A percentile compares a stretch with the other conserved stretches of the same genome.
Evolutionary conservation across 2,888 invertebrate genomes (phyloP).

Genomic region (Pseudolycoriella hygida): DNA sequence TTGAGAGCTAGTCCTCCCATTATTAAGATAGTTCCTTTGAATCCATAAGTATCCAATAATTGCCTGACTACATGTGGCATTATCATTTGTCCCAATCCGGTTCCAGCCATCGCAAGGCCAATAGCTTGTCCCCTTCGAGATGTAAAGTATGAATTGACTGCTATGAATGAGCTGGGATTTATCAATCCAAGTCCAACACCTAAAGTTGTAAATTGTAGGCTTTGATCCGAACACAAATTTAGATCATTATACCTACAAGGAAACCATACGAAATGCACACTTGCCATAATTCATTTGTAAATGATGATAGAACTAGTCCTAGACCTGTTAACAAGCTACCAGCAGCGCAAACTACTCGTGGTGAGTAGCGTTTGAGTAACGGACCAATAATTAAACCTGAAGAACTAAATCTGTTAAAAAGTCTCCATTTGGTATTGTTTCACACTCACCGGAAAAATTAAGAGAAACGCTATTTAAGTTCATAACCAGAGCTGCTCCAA

Average conservation of each 20-base stretch:
- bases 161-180: constrained; percentile 51
- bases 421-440: not conserved
- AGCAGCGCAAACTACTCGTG: constrained; percentile 34
- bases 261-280: constrained; percentile 37
- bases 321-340: constrained; percentile 34
- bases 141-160: constrained; percentile 52
- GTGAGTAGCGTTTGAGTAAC: constrained; percentile 37
- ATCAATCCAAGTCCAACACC: constrained; percentile 49
- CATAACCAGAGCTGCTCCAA: constrained; percentile 47
- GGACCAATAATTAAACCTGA: constrained; percentile 51
- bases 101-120: constrained; percentile 55
- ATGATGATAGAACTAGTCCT: constrained; percentile 35
- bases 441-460: constrained; percentile 33
- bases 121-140: constrained; percentile 51
- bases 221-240: too few relatives aligned
- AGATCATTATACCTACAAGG: constrained; percentile 28
- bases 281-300: constrained; percentile 33
- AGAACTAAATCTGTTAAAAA: constrained; percentile 15
- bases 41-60: constrained; percentile 45
- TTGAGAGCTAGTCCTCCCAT: constrained; percentile 43
- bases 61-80: constrained; percentile 53
- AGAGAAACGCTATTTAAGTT: constrained; percentile 46
- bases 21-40: constrained; percentile 42
- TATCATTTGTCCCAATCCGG: constrained; percentile 54
- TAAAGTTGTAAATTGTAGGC: not conserved